These are phyloP conservation scores for Alethe castanea DNA, from an alignment of 2,113 vertebrate species.

Conservation along the genomic window DNA sequence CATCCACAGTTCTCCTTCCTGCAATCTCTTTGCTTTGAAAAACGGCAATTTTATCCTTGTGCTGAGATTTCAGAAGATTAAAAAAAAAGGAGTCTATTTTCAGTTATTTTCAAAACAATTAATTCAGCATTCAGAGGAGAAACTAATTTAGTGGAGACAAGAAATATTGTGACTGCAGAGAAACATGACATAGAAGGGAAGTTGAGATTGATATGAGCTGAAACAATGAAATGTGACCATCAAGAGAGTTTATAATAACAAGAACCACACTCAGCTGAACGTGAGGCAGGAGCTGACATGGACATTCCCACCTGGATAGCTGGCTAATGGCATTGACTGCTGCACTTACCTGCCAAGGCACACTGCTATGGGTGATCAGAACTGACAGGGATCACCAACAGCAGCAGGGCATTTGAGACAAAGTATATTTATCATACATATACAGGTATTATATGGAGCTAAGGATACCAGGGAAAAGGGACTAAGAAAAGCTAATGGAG, in stretches of 20 bases:
- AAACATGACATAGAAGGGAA: neutral
- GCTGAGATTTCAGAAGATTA: neutral
- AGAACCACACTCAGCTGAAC: neutral
- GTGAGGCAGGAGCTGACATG: neutral
- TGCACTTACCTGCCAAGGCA: neutral
- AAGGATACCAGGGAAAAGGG: neutral
- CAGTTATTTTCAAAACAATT: neutral
- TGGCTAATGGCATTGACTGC: constrained; percentile 12
- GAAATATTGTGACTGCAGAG: neutral
- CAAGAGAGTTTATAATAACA: neutral
- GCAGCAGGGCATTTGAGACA: neutral
- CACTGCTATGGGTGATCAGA: neutral
- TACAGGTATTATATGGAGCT: neutral
- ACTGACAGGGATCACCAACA: neutral
- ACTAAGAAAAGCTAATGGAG: neutral
- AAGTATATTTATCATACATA: neutral
- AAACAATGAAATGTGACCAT: constrained; percentile 5
- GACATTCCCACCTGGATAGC: neutral
- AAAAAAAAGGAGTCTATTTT: neutral
- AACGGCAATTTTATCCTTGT: neutral
- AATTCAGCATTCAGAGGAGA: neutral
- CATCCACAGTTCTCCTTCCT: neutral
- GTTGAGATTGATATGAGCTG: neutral
- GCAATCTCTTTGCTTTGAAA: neutral
- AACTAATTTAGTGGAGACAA: neutral